These are phyloP conservation scores for Stegastes partitus DNA, from an alignment of 2,113 vertebrate genomes.

Conservation along the genomic window DNA sequence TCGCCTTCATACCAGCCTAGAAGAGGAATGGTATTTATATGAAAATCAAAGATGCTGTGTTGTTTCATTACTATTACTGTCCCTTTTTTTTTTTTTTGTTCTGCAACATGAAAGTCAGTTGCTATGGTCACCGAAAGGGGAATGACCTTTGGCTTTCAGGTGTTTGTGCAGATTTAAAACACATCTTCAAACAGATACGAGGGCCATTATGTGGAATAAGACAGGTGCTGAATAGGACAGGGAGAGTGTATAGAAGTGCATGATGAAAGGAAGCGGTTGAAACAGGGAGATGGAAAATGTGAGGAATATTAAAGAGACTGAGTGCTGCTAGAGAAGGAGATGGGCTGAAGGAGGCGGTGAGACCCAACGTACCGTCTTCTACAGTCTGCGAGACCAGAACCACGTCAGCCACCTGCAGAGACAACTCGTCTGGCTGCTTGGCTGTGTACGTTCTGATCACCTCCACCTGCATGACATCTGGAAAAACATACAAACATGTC, in stretches of 20 bases:
- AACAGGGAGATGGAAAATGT: neutral
- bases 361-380: slow-evolving; percentile 86
- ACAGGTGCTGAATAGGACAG: neutral
- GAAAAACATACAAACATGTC: neutral
- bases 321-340: neutral
- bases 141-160: slow-evolving; percentile 16
- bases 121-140: slow-evolving; percentile 46
- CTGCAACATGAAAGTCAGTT: slow-evolving; percentile 36
- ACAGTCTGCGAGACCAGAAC: slow-evolving; percentile 92
- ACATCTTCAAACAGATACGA: slow-evolving; percentile 28
- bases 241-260: neutral
- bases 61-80: neutral
- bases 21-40: neutral
- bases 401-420: slow-evolving; percentile 96
- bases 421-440: slow-evolving; percentile 94
- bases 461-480: slow-evolving; percentile 93
- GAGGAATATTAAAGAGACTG: slow-evolving; percentile 20
- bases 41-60: neutral
- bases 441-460: slow-evolving; percentile 92
- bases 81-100: slow-evolving; percentile 58
- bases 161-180: slow-evolving; percentile 17
- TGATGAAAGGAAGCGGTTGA: slow-evolving; percentile 18
- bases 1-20: slow-evolving; percentile 97
- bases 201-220: slow-evolving; percentile 16
- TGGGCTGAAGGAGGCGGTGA: neutral